Evolutionary conservation across 2,113 vertebrate genomes (phyloP).

Genomic region (Cariama cristata): DNA sequence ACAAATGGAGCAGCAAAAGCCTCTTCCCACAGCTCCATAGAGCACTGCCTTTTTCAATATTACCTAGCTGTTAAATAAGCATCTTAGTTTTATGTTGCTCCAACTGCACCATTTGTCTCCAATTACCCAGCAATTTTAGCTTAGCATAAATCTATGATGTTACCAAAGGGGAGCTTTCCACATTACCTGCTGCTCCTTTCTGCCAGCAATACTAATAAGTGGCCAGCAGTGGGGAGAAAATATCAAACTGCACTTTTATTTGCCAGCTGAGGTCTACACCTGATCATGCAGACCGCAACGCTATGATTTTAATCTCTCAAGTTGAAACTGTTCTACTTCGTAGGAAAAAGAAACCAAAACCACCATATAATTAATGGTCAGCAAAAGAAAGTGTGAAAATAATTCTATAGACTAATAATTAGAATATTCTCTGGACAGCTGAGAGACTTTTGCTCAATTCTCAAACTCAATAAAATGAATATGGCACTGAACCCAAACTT

Average conservation of each 20-base stretch:
- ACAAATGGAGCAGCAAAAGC: not conserved
- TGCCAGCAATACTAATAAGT: not conserved
- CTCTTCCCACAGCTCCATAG: not conserved
- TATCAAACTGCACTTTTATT: not conserved
- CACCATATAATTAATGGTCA: not conserved
- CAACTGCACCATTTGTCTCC: not conserved
- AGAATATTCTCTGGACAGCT: not conserved
- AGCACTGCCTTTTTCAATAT: not conserved
- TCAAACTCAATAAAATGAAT: not conserved
- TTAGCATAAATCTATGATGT: not conserved
- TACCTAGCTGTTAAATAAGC: not conserved
- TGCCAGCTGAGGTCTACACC: not conserved
- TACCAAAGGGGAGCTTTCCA: not conserved
- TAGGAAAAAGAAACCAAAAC: not conserved
- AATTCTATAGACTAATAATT: not conserved
- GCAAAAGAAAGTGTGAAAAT: not conserved
- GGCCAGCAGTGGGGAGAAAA: not conserved
- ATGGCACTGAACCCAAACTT: not conserved
- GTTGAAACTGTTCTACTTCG: not conserved
- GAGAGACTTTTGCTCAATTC: not conserved
- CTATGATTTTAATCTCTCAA: not conserved
- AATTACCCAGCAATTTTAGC: not conserved
- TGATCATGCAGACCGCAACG: fast-evolving
- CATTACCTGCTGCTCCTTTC: not conserved
- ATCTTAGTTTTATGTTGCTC: not conserved